Percentiles rank a stretch among this genome's conserved stretches.
Conservation (phyloP, 2,888 invertebrate species). For the Scaptomyza tumidula region DNA sequence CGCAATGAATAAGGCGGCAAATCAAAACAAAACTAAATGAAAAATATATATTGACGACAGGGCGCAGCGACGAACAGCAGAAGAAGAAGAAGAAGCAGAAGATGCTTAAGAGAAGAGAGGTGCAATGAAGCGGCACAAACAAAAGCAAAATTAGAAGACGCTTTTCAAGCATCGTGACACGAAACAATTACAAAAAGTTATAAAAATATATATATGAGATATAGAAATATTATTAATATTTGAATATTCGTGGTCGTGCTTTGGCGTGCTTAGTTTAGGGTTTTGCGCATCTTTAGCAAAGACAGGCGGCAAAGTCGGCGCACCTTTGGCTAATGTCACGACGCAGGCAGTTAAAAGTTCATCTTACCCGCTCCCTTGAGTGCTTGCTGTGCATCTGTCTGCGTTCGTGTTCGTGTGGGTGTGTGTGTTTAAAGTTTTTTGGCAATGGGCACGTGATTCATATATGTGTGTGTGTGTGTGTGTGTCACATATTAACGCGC, state of each 20-base stretch:
- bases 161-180: constrained; percentile 39
- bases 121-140: constrained; percentile 73
- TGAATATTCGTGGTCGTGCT: neutral
- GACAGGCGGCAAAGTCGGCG: constrained; percentile 55
- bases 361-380: constrained; percentile 45
- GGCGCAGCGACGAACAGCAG: constrained; percentile 32
- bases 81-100: neutral
- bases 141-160: constrained; percentile 64
- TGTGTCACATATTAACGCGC: constrained; percentile 58
- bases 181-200: neutral
- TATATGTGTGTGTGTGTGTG: constrained; percentile 19
- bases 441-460: constrained; percentile 49
- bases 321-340: constrained; percentile 74
- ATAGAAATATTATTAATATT: neutral
- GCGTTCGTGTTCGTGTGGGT: constrained; percentile 1
- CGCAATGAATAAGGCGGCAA: constrained; percentile 81
- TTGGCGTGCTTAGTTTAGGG: neutral
- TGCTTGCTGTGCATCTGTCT: constrained; percentile 5
- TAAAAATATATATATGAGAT: neutral
- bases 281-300: constrained; percentile 30
- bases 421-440: constrained; percentile 48
- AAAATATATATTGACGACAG: constrained; percentile 77
- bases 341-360: constrained; percentile 72
- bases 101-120: constrained; percentile 10
- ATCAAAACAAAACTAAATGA: constrained; percentile 79